Percentiles rank a stretch among this genome's conserved stretches.
phyloP scores from a whole-genome alignment of 2,113 vertebrate species.

The Phalacrocorax pelagicus region DNA sequence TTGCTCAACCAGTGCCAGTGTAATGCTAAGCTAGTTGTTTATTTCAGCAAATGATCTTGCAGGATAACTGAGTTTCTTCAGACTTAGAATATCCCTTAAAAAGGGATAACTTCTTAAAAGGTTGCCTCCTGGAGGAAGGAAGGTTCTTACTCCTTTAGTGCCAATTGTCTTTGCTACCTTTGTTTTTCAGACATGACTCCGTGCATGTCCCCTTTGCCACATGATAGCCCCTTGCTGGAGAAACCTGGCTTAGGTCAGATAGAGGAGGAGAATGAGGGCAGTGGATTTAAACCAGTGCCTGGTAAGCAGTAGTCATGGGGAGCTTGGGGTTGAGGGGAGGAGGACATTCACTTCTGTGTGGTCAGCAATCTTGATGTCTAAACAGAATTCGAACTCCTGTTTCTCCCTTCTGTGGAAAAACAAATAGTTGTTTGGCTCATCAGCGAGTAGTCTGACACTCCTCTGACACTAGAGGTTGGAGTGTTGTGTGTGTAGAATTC shows the following conservation, averaged over 20 bases:
- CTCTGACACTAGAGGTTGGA: background rate
- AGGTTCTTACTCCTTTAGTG: background rate
- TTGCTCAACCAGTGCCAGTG: background rate
- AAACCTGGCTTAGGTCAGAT: constrained; percentile 77
- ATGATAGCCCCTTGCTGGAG: constrained; percentile 80
- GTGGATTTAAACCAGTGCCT: constrained; percentile 74
- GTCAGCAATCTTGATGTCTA: background rate
- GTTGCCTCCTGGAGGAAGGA: background rate
- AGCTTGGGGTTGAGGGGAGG: background rate
- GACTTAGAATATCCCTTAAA: background rate
- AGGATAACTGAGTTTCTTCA: background rate
- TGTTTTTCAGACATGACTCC: constrained; percentile 87
- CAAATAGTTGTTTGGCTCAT: background rate
- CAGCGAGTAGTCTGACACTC: background rate
- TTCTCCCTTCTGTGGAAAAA: background rate
- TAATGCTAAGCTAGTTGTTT: background rate
- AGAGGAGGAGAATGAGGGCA: constrained; percentile 80
- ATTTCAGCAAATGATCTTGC: background rate
- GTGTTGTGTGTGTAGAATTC: background rate
- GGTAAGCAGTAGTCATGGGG: constrained; percentile 73
- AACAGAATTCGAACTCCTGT: background rate
- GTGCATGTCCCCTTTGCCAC: constrained; percentile 90
- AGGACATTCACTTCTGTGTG: background rate
- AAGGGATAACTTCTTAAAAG: background rate
- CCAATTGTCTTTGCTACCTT: constrained; percentile 25